These are phyloP conservation scores for Tokudaia tokunoshimensis DNA, from an alignment of 2,797 vertebrate genomes.

Conservation along the genomic window DNA sequence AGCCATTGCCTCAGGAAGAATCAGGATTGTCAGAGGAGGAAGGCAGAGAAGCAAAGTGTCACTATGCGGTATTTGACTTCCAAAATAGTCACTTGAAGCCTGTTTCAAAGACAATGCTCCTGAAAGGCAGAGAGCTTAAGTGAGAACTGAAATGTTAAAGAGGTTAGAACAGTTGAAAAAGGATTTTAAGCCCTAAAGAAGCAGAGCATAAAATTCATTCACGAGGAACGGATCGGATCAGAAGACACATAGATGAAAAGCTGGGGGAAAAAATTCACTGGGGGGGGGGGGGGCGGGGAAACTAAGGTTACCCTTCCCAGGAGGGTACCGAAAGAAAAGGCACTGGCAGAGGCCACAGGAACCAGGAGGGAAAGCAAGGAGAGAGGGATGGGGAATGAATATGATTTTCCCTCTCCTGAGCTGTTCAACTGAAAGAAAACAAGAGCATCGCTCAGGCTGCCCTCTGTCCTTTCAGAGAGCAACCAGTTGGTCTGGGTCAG, in stretches of 20 bases:
- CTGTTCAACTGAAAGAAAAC: background rate
- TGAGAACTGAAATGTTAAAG: constrained; percentile 73
- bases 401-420: background rate
- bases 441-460: background rate
- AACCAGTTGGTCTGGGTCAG: background rate
- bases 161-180: constrained; percentile 52
- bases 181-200: constrained; percentile 66
- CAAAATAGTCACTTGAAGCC: constrained; percentile 76
- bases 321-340: background rate
- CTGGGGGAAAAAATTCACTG: background rate
- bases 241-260: constrained; percentile 50
- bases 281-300: too few relatives aligned
- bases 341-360: background rate
- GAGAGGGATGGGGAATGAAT: background rate
- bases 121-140: constrained; percentile 70
- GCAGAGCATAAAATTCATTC: constrained; percentile 66
- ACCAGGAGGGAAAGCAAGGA: background rate
- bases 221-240: constrained; percentile 42
- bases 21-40: constrained; percentile 21
- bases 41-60: constrained; percentile 64
- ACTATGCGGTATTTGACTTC: constrained; percentile 75
- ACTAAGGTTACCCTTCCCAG: background rate
- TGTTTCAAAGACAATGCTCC: constrained; percentile 78
- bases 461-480: background rate
- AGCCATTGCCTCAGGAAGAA: constrained; percentile 68